phyloP scores from a whole-genome alignment of 2,888 invertebrate genomes.

The Ernsta delagoae region DNA sequence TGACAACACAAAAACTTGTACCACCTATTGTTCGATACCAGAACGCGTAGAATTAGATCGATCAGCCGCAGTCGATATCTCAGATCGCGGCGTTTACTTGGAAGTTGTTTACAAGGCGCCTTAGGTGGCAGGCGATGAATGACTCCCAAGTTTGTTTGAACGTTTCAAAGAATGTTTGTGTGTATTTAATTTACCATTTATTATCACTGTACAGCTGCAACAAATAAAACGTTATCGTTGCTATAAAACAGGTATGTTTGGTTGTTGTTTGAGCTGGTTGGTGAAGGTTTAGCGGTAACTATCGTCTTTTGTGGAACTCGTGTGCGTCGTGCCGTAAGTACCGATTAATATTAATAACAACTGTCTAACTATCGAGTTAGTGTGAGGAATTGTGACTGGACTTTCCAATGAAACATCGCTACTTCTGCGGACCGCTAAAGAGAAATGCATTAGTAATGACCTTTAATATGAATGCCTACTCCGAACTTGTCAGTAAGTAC shows the following conservation, averaged over 20 bases:
- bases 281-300: too few relatives aligned
- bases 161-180: constrained; percentile 1
- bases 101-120: constrained; percentile 28
- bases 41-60: constrained; percentile 19
- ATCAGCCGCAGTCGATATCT: constrained; percentile 27
- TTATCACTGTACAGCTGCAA: not conserved
- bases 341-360: constrained; percentile 29
- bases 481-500: constrained; percentile 20
- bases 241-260: not conserved
- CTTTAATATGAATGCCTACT: constrained; percentile 29
- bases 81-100: constrained; percentile 8
- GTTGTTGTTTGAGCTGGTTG: too few relatives aligned
- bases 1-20: constrained; percentile 6
- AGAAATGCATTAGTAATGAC: constrained; percentile 35
- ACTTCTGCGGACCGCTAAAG: constrained; percentile 12
- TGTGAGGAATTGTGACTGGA: constrained; percentile 28
- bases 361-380: constrained; percentile 9
- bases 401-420: constrained; percentile 29
- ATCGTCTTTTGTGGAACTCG: not conserved
- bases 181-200: constrained; percentile 14
- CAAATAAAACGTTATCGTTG: not conserved
- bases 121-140: constrained; percentile 17
- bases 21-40: constrained; percentile 17
- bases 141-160: constrained; percentile 15
- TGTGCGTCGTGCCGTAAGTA: not conserved